Percentiles rank a stretch among this genome's conserved stretches.
Evolutionary conservation across 2,888 invertebrate species (phyloP).

Genomic region (Sericinus montela): DNA sequence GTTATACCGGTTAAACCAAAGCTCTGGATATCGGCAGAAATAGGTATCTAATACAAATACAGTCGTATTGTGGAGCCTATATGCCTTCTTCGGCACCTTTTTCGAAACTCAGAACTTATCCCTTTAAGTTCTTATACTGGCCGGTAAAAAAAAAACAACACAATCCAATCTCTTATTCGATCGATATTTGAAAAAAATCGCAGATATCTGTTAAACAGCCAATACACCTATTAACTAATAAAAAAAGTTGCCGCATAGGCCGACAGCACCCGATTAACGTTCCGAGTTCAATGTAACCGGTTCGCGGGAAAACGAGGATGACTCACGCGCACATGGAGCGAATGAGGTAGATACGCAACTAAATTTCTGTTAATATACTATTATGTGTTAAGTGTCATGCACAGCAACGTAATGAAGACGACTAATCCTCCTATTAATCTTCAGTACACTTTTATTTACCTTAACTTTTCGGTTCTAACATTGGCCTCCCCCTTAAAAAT

Average conservation of each 20-base stretch:
- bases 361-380: slow-evolving; percentile 6
- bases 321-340: slow-evolving; percentile 19
- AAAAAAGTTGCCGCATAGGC: slow-evolving; percentile 22
- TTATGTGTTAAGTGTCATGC: slow-evolving; percentile 2
- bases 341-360: background rate
- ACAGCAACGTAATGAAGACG: background rate
- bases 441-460: background rate
- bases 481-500: too few relatives aligned
- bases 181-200: background rate
- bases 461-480: too few relatives aligned
- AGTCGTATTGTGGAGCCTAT: too few relatives aligned
- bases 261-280: slow-evolving; percentile 17
- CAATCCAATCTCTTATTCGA: too few relatives aligned
- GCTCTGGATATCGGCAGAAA: too few relatives aligned
- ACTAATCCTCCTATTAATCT: slow-evolving; percentile 1
- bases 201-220: background rate
- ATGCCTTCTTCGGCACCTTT: too few relatives aligned
- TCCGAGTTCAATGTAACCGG: slow-evolving; percentile 43
- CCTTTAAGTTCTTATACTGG: too few relatives aligned
- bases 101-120: too few relatives aligned
- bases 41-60: too few relatives aligned
- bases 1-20: too few relatives aligned
- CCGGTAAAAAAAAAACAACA: too few relatives aligned
- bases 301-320: slow-evolving; percentile 8
- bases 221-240: slow-evolving; percentile 8